Evolutionary conservation across 2,797 vertebrate species (phyloP).

Genomic region (Ptychadena robeensis): DNA sequence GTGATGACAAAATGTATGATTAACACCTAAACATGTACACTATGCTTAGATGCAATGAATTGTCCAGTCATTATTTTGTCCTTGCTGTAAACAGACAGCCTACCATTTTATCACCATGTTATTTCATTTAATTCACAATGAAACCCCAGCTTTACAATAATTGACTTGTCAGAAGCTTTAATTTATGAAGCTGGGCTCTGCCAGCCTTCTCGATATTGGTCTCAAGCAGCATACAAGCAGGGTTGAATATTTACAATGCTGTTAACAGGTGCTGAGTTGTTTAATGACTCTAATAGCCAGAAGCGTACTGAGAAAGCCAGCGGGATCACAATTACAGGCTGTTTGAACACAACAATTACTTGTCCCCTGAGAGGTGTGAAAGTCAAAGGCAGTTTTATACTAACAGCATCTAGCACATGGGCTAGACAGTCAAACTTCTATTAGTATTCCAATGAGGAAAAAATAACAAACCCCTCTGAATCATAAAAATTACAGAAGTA

Average conservation of each 20-base stretch:
- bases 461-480: slow-evolving; percentile 72
- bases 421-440: slow-evolving; percentile 81
- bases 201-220: slow-evolving; percentile 82
- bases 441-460: slow-evolving; percentile 78
- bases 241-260: slow-evolving; percentile 85
- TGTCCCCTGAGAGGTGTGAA: slow-evolving; percentile 83
- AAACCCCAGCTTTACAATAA: slow-evolving; percentile 83
- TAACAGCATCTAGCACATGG: slow-evolving; percentile 84
- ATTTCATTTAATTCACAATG: slow-evolving; percentile 85
- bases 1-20: slow-evolving; percentile 76
- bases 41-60: slow-evolving; percentile 77
- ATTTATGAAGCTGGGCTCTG: slow-evolving; percentile 83
- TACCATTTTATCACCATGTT: slow-evolving; percentile 80
- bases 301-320: slow-evolving; percentile 81
- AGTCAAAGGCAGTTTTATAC: slow-evolving; percentile 86
- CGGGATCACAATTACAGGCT: slow-evolving; percentile 82
- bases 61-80: slow-evolving; percentile 78
- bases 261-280: slow-evolving; percentile 88
- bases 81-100: slow-evolving; percentile 78
- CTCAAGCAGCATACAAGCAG: slow-evolving; percentile 83
- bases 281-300: slow-evolving; percentile 84
- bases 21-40: slow-evolving; percentile 77
- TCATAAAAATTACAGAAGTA: slow-evolving; percentile 78
- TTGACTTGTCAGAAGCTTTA: slow-evolving; percentile 85
- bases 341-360: slow-evolving; percentile 86